Base-by-base conservation (phyloP, 2,888 invertebrate species). In the Phlogophora meticulosa region DNA sequence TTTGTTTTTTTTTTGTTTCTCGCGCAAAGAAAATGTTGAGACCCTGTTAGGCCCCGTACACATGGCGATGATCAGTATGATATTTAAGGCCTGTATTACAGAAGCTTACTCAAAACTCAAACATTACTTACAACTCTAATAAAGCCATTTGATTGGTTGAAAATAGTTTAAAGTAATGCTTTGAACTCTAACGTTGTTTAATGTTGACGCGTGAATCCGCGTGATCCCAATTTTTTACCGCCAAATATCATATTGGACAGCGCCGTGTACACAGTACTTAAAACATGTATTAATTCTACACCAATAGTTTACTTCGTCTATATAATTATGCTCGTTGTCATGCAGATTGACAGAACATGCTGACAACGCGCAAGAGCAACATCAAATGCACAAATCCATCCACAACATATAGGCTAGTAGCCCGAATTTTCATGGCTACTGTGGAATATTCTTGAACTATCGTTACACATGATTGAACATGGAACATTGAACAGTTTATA, bases 321-420 rank as follows among this genome's bases (percentile, higher is more conserved):
- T 62, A 77, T 84, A n/a, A n/a, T n/a, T n/a, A 85, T 88, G 88
- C 86, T 87, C 90, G 91, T 93, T 90, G 92, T 91, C 91, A 92
- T 94, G 93, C 94, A 88, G 81, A 85, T 86, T 86, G 78, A 92
- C 88, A 91, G 86, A 88, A 73, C 94, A 94, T 93, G 93, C 94
- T 85, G 91, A 94, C 92, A 93, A 92, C 91, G 90, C 86, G 49
- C 56, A 81, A 85, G 89, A 88, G 88, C 89, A 87, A 91, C 89
- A 92, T 85, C 74, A 60, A 90, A 82, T 81, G 78, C 81, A 78
- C 58, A 36, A 76, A 76, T 76, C 69, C 17, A 63, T 66, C 71
- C 81, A 85, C 80, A 86, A 86, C 83, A 87, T 80, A 71, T 71
- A 58, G 45, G 60, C 51, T 61, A 63, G 49, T 56, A 38, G 5